A percentile compares a stretch with the other conserved stretches of the same genome.
phyloP scores from a whole-genome alignment of 2,113 vertebrate genomes.

The Solea solea region DNA sequence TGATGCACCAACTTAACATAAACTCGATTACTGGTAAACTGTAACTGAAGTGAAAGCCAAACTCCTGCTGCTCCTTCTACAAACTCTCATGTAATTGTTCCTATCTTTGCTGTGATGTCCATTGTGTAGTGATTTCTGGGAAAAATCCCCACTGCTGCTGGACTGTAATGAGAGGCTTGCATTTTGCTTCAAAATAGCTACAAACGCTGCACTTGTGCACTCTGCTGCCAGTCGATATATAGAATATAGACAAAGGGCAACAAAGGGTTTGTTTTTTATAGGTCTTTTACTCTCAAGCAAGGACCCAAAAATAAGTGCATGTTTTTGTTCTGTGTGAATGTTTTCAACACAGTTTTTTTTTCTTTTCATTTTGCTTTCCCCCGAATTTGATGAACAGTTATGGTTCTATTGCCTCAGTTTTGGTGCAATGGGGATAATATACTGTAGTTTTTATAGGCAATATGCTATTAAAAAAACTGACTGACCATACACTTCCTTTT shows the following conservation, averaged over 20 bases:
- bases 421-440: too few relatives aligned
- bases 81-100: constrained; percentile 50
- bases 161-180: constrained; percentile 64
- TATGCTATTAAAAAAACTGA: too few relatives aligned
- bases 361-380: too few relatives aligned
- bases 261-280: constrained; percentile 30
- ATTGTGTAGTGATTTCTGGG: constrained; percentile 59
- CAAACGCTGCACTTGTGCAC: constrained; percentile 30
- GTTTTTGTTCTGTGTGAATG: constrained; percentile 19
- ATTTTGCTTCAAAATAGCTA: constrained; percentile 58
- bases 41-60: constrained; percentile 40
- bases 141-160: constrained; percentile 57
- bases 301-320: constrained; percentile 22
- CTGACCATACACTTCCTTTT: too few relatives aligned
- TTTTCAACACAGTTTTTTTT: neutral
- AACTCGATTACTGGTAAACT: constrained; percentile 52
- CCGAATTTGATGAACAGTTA: too few relatives aligned
- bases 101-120: constrained; percentile 29
- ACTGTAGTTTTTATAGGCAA: too few relatives aligned
- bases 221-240: constrained; percentile 37
- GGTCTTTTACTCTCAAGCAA: constrained; percentile 24
- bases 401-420: too few relatives aligned
- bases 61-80: constrained; percentile 6
- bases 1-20: constrained; percentile 32
- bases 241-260: constrained; percentile 47